Evolutionary conservation across 1,140 invertebrate species (phyloP).

Genomic region (Coptotermes formosanus): DNA sequence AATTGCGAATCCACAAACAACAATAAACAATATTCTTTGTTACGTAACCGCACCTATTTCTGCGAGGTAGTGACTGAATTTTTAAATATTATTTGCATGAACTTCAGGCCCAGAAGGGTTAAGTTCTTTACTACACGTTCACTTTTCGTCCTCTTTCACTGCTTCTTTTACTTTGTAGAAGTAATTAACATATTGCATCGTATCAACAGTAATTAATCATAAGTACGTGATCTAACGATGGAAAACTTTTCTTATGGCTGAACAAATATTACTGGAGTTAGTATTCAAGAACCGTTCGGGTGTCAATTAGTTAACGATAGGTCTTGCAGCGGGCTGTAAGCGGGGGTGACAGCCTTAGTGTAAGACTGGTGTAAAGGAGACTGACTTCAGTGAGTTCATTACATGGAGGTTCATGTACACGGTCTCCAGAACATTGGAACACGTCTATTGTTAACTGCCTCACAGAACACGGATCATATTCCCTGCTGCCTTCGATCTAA

Average conservation of each 20-base stretch:
- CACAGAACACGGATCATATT: no score
- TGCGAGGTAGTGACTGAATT: no score
- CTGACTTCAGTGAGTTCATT: no score
- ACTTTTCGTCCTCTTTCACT: background rate
- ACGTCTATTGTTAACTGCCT: no score
- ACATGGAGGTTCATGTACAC: no score
- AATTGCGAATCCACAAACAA: no score
- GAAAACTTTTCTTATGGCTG: background rate
- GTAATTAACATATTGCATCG: background rate
- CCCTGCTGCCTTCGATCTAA: no score
- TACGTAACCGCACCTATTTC: no score
- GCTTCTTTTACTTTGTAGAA: background rate
- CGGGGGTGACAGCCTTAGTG: background rate
- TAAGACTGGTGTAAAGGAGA: no score
- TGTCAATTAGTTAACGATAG: background rate
- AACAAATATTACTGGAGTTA: background rate
- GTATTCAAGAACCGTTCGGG: background rate
- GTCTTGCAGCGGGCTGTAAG: background rate
- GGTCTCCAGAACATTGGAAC: no score
- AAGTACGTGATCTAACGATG: background rate
- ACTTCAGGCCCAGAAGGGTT: background rate
- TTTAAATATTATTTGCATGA: no score
- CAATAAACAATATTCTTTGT: no score
- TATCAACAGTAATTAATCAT: background rate
- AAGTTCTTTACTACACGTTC: background rate